Conservation (phyloP, 2,797 vertebrate genomes). For the Salarias fasciatus region DNA sequence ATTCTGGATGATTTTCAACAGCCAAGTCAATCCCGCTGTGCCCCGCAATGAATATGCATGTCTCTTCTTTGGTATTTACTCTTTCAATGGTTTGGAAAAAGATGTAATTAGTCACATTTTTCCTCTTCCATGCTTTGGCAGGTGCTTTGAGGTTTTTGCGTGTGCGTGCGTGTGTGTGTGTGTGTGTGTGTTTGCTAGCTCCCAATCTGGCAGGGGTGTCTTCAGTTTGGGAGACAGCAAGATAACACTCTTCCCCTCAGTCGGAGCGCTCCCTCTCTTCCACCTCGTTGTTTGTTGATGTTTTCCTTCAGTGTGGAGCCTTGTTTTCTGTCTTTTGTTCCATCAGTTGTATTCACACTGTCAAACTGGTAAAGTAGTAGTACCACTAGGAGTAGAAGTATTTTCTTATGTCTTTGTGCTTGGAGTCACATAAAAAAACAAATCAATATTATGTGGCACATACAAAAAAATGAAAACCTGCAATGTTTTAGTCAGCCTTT, state of each 20-base stretch:
- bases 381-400: neutral
- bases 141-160: conserved; percentile 55
- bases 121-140: conserved; percentile 68
- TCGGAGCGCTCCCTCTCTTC: conserved; percentile 10
- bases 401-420: neutral
- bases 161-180: conserved; percentile 17
- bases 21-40: conserved; percentile 70
- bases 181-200: conserved; percentile 21
- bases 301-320: neutral
- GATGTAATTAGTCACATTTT: conserved; percentile 81
- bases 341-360: conserved; percentile 1
- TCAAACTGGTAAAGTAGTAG: neutral
- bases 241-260: conserved; percentile 39
- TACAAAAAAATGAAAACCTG: too few relatives aligned
- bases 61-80: conserved; percentile 79
- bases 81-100: conserved; percentile 77
- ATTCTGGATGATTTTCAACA: conserved; percentile 69
- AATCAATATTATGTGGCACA: too few relatives aligned
- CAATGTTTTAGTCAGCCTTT: too few relatives aligned
- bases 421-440: neutral
- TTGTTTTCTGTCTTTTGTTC: conserved; percentile 2
- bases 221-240: conserved; percentile 53
- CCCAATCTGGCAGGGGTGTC: conserved; percentile 46
- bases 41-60: conserved; percentile 77
- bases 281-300: conserved; percentile 4